phyloP scores from a whole-genome alignment of 2,113 vertebrate genomes.

The Lasiurus borealis region DNA sequence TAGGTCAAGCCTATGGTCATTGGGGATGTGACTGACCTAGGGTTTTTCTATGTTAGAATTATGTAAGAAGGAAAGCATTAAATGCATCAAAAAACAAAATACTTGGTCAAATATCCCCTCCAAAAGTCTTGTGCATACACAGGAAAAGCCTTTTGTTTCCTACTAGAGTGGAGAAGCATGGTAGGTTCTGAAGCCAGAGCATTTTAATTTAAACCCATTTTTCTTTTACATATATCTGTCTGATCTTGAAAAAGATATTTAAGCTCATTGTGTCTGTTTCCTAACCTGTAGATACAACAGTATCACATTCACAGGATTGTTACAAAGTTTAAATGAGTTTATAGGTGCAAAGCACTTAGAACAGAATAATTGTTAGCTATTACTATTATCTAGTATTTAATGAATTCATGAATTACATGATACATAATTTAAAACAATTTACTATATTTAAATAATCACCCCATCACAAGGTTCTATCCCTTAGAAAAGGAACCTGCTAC shows the following conservation, averaged over 20 bases:
- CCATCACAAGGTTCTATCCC: not conserved
- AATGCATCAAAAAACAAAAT: not conserved
- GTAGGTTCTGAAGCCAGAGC: not conserved
- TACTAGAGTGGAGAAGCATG: not conserved
- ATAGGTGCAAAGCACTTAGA: not conserved
- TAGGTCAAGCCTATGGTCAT: too few relatives aligned
- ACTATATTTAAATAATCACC: not conserved
- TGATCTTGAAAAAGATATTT: not conserved
- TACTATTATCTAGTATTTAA: not conserved
- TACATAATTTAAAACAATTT: not conserved
- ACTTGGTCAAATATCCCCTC: not conserved
- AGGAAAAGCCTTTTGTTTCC: not conserved
- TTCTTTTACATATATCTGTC: not conserved
- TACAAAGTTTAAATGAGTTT: not conserved
- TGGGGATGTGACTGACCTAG: too few relatives aligned
- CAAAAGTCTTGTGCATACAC: not conserved
- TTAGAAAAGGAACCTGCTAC: not conserved
- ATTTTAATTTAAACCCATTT: not conserved
- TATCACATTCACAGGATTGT: not conserved
- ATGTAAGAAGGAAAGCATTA: not conserved
- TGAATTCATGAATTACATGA: not conserved
- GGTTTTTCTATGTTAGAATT: not conserved
- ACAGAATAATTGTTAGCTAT: not conserved
- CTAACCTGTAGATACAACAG: not conserved
- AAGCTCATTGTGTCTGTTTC: not conserved